These are phyloP conservation scores for Chaetoderma sp. DNA, from an alignment of 2,888 invertebrate genomes.

Conservation along the genomic window DNA sequence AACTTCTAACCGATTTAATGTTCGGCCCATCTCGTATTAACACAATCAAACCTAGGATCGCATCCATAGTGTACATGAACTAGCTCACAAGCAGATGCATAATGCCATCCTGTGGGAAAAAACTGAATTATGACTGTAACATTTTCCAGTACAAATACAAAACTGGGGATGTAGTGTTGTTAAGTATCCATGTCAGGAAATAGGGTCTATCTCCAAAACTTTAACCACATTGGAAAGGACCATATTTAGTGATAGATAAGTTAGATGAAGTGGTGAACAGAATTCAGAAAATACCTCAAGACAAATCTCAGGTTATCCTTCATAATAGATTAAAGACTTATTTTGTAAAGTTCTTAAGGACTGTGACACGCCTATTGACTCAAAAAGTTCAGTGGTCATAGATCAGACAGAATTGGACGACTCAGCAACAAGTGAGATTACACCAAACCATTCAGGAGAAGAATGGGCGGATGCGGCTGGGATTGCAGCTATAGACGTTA, in stretches of 20 bases:
- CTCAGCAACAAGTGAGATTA: too few relatives aligned
- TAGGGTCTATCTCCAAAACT: neutral
- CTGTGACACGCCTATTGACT: too few relatives aligned
- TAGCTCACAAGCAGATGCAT: conserved; percentile 6
- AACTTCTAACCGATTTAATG: conserved; percentile 16
- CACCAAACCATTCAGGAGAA: too few relatives aligned
- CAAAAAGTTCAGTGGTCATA: too few relatives aligned
- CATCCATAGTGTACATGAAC: conserved; percentile 10
- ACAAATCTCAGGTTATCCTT: neutral
- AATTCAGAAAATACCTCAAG: neutral
- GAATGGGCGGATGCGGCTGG: too few relatives aligned
- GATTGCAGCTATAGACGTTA: too few relatives aligned
- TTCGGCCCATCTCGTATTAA: too few relatives aligned
- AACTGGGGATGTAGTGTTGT: neutral
- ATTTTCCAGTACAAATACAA: too few relatives aligned
- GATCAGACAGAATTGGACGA: too few relatives aligned
- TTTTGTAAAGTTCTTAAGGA: too few relatives aligned
- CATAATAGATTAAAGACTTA: neutral
- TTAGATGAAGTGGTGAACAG: neutral
- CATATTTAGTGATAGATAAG: neutral
- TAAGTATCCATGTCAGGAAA: neutral
- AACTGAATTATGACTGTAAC: conserved; percentile 6
- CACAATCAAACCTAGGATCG: too few relatives aligned
- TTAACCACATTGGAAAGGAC: neutral
- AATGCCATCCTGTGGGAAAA: conserved; percentile 3